Conservation (phyloP, 2,113 vertebrate species). For the Catagonus wagneri region DNA sequence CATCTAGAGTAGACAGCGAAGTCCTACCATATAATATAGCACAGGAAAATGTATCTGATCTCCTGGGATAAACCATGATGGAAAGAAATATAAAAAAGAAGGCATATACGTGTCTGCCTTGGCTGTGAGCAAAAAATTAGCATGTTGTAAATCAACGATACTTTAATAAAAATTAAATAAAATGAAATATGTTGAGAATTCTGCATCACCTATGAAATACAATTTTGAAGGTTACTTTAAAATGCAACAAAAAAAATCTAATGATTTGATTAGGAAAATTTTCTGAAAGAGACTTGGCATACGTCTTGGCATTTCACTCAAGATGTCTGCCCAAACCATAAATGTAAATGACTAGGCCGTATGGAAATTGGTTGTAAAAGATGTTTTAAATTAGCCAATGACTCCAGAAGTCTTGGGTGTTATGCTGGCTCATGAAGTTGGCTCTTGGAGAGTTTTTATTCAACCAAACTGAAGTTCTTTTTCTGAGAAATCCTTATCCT, state of each 20-base stretch:
- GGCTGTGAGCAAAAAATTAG: too few relatives aligned
- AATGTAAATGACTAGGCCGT: slow-evolving; percentile 65
- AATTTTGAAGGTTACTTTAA: neutral
- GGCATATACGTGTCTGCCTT: too few relatives aligned
- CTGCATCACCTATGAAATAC: neutral
- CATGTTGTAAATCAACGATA: too few relatives aligned
- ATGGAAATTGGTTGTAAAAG: slow-evolving; percentile 57
- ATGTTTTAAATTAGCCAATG: slow-evolving; percentile 72
- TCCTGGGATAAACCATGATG: too few relatives aligned
- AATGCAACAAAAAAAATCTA: neutral
- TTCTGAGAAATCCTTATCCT: slow-evolving; percentile 67
- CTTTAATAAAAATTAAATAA: too few relatives aligned
- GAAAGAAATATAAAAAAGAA: too few relatives aligned
- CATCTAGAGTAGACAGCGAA: too few relatives aligned
- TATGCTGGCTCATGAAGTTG: slow-evolving; percentile 69
- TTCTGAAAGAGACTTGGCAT: slow-evolving; percentile 46
- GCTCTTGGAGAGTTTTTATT: slow-evolving; percentile 74
- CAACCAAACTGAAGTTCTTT: slow-evolving; percentile 62
- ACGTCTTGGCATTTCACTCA: slow-evolving; percentile 24
- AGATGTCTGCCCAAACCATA: slow-evolving; percentile 62
- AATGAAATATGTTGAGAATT: neutral
- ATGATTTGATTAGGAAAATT: slow-evolving; percentile 50
- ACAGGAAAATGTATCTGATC: too few relatives aligned
- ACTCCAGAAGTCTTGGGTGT: slow-evolving; percentile 72
- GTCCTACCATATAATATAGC: too few relatives aligned